Conservation (phyloP, 1,140 invertebrate species). For the Philotrypesis tridentata region DNA sequence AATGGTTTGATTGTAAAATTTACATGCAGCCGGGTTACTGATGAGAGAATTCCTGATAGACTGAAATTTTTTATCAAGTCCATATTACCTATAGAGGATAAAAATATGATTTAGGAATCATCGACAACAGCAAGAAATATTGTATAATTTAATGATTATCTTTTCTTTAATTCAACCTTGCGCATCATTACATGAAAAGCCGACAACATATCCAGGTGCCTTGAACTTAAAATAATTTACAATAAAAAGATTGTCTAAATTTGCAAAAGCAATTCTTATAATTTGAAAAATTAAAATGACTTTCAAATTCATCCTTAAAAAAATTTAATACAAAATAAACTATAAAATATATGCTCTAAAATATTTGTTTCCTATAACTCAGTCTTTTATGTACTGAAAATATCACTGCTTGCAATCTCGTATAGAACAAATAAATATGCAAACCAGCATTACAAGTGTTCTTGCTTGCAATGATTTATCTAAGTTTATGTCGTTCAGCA, state of each 20-base stretch:
- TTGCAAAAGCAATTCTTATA: background rate
- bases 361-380: background rate
- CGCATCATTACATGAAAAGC: slow-evolving; percentile 59
- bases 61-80: slow-evolving; percentile 55
- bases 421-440: background rate
- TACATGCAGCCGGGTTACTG: slow-evolving; percentile 41
- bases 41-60: slow-evolving; percentile 53
- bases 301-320: slow-evolving; percentile 1
- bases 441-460: too few relatives aligned
- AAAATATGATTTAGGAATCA: too few relatives aligned
- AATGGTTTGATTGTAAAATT: slow-evolving; percentile 52
- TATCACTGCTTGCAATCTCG: background rate
- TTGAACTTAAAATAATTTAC: slow-evolving; percentile 58
- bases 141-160: background rate
- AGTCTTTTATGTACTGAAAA: background rate
- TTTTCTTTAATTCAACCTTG: slow-evolving; percentile 45
- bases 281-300: slow-evolving; percentile 26
- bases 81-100: slow-evolving; percentile 50
- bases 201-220: slow-evolving; percentile 54
- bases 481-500: background rate
- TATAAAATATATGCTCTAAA: too few relatives aligned
- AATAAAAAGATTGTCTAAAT: slow-evolving; percentile 49
- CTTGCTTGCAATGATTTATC: too few relatives aligned
- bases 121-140: too few relatives aligned
- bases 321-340: background rate